Evolutionary conservation across 2,113 vertebrate genomes (phyloP), one percentile per base, ranked within the genome.

Genomic region (Pluvianellus socialis): DNA sequence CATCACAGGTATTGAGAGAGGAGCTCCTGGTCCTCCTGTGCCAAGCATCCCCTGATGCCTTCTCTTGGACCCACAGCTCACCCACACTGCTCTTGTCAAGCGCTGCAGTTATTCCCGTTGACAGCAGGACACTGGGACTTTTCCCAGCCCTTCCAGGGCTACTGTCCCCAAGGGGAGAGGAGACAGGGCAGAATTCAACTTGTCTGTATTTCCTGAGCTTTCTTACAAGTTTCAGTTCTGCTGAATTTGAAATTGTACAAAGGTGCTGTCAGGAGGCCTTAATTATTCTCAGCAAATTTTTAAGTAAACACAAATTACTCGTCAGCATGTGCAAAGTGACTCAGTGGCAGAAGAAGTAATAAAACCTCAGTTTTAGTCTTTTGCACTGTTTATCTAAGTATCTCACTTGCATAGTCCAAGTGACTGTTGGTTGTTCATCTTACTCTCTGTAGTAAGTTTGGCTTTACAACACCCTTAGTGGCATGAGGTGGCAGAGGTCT

Each of bases 1-100:
- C 5, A 1, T 18, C 26, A 47, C 44, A 67, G 56, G 27, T 9
- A 12, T 44, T 72, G 66, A 67, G 5, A 35, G 50, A 76, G 50
- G 22, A 58, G 16, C 9, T 79, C n/a, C 56, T 71, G 19, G 47
- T 68, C 20, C 14, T 59, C 26, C 65, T 56, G 33, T 3, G 6
- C 42, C 6, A 24, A 92, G 2, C 32, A 63, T 53, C 14, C n/a
- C 27, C 44, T 59, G 27, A 24, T 80, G 21, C 42, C 24, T 73
- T 7, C 6, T 38, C 9, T 77, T 1, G 2, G 24, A 66, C 33
- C 27, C 27, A 53, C 21, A 11, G 49, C 35, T 83, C 72, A 61
- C 7, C 33, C 9, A 14, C 0, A 0, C 44, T 35, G 16, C 33
- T 74, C 30, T 74, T 13, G 6, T 53, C 65, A 26, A 0, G 1